Evolutionary conservation across 92 coral and sea anemone species (phyloP), one percentile per base, ranked within the genome.

Genomic region (Palythoa caribaeorum): DNA sequence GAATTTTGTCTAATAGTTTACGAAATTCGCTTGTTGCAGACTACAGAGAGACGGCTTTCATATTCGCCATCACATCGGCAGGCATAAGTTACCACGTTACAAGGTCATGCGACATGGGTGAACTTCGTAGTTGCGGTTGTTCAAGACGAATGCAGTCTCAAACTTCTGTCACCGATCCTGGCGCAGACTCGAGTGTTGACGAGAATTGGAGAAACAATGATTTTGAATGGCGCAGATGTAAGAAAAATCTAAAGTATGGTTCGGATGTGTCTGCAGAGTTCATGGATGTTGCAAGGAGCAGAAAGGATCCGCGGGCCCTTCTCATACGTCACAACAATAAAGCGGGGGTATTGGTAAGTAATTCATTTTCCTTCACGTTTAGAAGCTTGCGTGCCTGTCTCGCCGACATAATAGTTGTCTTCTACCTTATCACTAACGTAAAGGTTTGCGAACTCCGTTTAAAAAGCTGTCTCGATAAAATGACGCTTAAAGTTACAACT

Each of bases 11-110:
- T 35, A 59, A 47, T 28, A 17, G 1, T 68, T 63, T 39, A 13
- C 66, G 62, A 68, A 77, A 5, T 9, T 77, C n/a, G 70, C 70
- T 84, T 73, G 55, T 87, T 87, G n/a, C 88, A 97, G 99, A 97
- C 87, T 95, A 91, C 89, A 92, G 98, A 48, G 99, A 97, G 78
- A 95, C 99, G 66, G 99, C 99, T 6, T 97, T 97, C 88, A 94
- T 95, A 73, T 94, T 94, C 57, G 98, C 98, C 53, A 97, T 97
- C 68, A 92, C 96, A 51, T 93, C 98, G 50, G 99, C 99, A 59
- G 99, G 99, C 77, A 93, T 96, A 38, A 92, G 96, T 15, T 91
- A 84, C 83, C 85, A 94, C 54, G 96, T 95, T 68, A 95, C 98
- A 79, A 94, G 91, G 50, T 96, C 98, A 11, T 97, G 99, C 80